phyloP scores from a whole-genome alignment of 2,113 vertebrate genomes.

The Spheniscus mendiculus region DNA sequence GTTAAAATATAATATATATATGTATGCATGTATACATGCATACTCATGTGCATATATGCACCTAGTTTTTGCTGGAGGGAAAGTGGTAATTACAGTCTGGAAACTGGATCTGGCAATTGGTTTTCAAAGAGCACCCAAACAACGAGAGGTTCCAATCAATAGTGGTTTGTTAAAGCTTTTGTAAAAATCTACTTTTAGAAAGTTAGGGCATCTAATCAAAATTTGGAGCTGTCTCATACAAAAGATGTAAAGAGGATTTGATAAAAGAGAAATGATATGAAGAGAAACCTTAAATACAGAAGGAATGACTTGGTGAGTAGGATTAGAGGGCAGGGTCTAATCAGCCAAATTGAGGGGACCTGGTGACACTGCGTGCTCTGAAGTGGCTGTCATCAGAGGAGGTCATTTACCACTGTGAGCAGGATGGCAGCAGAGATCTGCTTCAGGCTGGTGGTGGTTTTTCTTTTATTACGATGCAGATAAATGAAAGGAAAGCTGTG shows the following conservation, averaged over 20 bases:
- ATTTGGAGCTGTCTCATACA: background rate
- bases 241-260: background rate
- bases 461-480: background rate
- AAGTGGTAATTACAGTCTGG: background rate
- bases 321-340: background rate
- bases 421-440: background rate
- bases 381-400: background rate
- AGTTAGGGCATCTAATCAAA: background rate
- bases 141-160: background rate
- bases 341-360: background rate
- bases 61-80: background rate
- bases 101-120: background rate
- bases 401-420: rapidly evolving
- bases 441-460: background rate
- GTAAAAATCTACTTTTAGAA: background rate
- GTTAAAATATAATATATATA: background rate
- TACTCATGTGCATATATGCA: rapidly evolving
- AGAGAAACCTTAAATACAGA: background rate
- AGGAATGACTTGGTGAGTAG: background rate
- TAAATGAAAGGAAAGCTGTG: background rate
- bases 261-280: background rate
- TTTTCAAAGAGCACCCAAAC: background rate
- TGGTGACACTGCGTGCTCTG: rapidly evolving
- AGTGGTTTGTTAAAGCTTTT: background rate
- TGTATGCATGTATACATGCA: rapidly evolving